A percentile compares a stretch with the other conserved stretches of the same genome.
phyloP scores from a whole-genome alignment of 1,140 invertebrate species.

The Melipona quadrifasciata region DNA sequence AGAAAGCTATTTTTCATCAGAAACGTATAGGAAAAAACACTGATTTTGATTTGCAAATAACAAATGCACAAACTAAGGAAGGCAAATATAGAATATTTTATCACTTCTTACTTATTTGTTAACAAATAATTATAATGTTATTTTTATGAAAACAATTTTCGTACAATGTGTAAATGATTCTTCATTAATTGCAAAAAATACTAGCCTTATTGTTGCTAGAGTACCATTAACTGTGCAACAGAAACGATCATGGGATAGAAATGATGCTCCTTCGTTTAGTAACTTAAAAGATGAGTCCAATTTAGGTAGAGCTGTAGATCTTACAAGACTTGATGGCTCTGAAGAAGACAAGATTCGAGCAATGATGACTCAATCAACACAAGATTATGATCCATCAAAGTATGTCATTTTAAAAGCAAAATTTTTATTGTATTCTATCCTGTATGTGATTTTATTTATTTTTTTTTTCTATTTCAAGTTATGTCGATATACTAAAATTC shows the following conservation, averaged over 20 bases:
- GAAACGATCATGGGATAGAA: slow-evolving; percentile 88
- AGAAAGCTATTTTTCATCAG: slow-evolving; percentile 96
- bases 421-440: neutral
- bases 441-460: neutral
- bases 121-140: neutral
- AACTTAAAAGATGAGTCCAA: slow-evolving; percentile 83
- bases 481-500: neutral
- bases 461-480: neutral
- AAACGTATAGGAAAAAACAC: slow-evolving; percentile 96
- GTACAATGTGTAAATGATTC: slow-evolving; percentile 64
- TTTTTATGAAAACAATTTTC: neutral
- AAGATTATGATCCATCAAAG: slow-evolving; percentile 98
- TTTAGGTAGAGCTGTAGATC: slow-evolving; percentile 87
- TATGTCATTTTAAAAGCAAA: slow-evolving; percentile 79
- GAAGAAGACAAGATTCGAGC: slow-evolving; percentile 99
- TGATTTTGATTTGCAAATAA: slow-evolving; percentile 97
- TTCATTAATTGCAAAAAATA: slow-evolving; percentile 97
- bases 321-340: slow-evolving; percentile 93
- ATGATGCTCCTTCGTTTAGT: slow-evolving; percentile 78
- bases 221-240: slow-evolving; percentile 91
- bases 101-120: neutral
- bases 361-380: slow-evolving; percentile 97
- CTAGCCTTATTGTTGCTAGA: slow-evolving; percentile 96
- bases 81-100: slow-evolving; percentile 82
- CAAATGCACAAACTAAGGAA: slow-evolving; percentile 98